Percentiles rank a stretch among this genome's conserved stretches.
These are phyloP conservation scores for Pterocles gutturalis DNA, from an alignment of 2,113 vertebrate species.

Conservation along the genomic window DNA sequence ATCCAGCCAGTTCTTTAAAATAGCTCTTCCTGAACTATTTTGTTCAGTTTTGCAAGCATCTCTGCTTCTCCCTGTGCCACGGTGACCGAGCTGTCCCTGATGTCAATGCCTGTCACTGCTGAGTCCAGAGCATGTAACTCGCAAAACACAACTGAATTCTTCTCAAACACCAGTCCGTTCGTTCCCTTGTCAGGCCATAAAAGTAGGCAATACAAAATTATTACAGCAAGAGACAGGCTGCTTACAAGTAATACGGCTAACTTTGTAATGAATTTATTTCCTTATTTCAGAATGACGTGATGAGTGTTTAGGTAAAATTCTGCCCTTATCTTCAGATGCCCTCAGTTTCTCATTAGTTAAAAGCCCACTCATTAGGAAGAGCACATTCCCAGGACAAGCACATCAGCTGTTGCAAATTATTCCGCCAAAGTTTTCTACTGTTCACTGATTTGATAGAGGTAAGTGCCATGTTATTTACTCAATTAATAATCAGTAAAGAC, in stretches of 20 bases:
- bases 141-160: not conserved
- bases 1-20: not conserved
- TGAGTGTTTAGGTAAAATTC: not conserved
- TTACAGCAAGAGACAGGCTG: not conserved
- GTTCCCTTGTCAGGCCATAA: not conserved
- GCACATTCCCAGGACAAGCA: constrained; percentile 29
- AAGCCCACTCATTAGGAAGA: constrained; percentile 56
- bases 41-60: not conserved
- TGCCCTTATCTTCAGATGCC: not conserved
- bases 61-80: fast-evolving
- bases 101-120: not conserved
- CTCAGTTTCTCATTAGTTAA: constrained; percentile 59
- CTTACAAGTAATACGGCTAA: not conserved
- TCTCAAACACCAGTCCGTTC: not conserved
- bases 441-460: constrained; percentile 48
- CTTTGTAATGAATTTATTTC: not conserved
- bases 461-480: constrained; percentile 55
- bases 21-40: not conserved
- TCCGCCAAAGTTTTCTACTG: constrained; percentile 44
- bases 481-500: not conserved
- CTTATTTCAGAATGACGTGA: not conserved
- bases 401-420: constrained; percentile 28
- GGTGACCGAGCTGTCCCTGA: not conserved
- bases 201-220: not conserved
- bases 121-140: not conserved